A percentile compares a stretch with the other conserved stretches of the same genome.
Evolutionary conservation across 2,113 vertebrate genomes (phyloP).

Genomic region (Crotalus helleri): DNA sequence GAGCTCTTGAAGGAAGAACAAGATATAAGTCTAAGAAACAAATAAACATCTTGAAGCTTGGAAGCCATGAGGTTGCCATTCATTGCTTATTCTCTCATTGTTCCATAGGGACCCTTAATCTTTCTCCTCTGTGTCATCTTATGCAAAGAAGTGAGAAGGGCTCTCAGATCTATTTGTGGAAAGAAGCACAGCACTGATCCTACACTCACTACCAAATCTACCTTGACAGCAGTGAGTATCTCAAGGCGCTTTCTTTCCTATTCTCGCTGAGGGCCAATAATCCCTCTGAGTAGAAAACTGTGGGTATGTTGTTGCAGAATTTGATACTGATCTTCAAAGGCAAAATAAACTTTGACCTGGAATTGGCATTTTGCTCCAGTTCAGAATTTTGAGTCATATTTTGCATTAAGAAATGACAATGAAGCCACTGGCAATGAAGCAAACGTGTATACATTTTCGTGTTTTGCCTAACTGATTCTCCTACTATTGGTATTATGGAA

Average conservation of each 20-base stretch:
- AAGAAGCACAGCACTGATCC: constrained; percentile 76
- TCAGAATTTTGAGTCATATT: neutral
- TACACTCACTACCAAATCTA: constrained; percentile 80
- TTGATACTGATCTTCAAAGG: neutral
- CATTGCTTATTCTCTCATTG: neutral
- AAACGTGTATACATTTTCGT: neutral
- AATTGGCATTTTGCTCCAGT: neutral
- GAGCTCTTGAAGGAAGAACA: too few species aligned
- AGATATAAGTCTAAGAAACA: neutral
- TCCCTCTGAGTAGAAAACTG: neutral
- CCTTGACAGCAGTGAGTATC: constrained; percentile 79
- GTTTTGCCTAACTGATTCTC: neutral
- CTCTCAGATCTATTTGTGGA: constrained; percentile 82
- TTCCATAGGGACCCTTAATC: constrained; percentile 83
- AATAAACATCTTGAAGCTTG: neutral
- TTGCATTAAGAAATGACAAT: neutral
- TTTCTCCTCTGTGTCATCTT: constrained; percentile 88
- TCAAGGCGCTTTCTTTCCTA: neutral
- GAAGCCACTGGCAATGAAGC: neutral
- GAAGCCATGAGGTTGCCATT: neutral
- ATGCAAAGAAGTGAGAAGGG: constrained; percentile 85
- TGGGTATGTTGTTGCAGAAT: neutral
- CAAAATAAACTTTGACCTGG: neutral
- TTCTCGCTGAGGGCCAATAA: neutral
- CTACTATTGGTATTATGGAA: neutral